These are phyloP conservation scores for Gallinago stenura DNA, from an alignment of 2,797 vertebrate genomes.

Conservation along the genomic window DNA sequence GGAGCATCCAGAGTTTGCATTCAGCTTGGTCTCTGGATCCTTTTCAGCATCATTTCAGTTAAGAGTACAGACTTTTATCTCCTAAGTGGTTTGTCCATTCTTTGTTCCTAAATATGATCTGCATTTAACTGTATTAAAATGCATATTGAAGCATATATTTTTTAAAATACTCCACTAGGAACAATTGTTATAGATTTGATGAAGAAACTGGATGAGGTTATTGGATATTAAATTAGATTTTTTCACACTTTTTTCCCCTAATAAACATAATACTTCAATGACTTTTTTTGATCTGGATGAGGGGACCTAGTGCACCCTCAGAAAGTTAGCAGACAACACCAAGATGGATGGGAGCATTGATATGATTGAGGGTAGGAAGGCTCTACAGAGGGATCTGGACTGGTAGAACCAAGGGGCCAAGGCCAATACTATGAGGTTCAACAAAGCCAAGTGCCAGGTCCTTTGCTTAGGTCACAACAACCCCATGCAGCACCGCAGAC, in stretches of 20 bases:
- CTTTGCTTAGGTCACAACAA: no score
- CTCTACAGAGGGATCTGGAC: no score
- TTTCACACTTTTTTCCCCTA: background rate
- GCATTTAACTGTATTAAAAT: background rate
- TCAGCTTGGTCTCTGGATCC: background rate
- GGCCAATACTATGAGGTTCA: no score
- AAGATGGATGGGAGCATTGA: no score
- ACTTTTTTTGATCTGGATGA: background rate
- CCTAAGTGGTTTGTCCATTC: background rate
- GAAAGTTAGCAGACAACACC: no score
- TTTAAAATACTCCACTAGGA: background rate
- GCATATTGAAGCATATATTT: background rate
- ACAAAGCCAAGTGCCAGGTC: no score
- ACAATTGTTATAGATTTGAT: background rate
- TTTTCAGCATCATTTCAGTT: background rate
- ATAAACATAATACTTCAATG: background rate
- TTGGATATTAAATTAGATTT: background rate
- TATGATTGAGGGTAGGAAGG: no score
- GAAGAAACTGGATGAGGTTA: background rate
- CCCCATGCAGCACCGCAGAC: no score
- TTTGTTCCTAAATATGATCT: background rate
- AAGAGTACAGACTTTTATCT: background rate
- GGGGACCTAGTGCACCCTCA: no score
- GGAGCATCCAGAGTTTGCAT: background rate
- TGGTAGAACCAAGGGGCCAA: no score